Conservation (phyloP, 2,797 vertebrate species). For the Neosilurus mollespiculum region DNA sequence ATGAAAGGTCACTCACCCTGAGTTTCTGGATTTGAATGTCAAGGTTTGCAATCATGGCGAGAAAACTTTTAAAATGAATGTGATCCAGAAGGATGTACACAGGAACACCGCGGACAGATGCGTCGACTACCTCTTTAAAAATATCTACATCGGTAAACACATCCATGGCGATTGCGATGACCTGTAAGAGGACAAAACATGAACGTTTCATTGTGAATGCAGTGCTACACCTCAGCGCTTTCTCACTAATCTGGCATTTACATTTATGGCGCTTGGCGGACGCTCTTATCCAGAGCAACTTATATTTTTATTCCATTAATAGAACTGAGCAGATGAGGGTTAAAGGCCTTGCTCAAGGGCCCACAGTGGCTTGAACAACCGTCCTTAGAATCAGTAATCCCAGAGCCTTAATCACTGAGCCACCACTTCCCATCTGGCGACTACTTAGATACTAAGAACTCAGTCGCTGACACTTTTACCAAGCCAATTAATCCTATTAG, state of each 20-base stretch:
- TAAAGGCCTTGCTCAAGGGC: no score
- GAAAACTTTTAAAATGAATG: slow-evolving; percentile 82
- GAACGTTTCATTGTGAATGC: not conserved
- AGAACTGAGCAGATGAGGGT: no score
- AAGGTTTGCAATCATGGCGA: slow-evolving; percentile 88
- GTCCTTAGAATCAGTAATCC: no score
- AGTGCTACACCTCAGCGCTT: not conserved
- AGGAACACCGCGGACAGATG: slow-evolving; percentile 83
- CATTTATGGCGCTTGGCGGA: no score
- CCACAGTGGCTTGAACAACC: no score
- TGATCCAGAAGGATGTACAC: slow-evolving; percentile 92
- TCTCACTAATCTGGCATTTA: not conserved
- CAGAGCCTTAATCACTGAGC: no score
- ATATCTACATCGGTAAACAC: slow-evolving; percentile 94
- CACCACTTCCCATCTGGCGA: no score
- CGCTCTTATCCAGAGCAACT: no score
- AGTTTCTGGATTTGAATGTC: slow-evolving; percentile 88
- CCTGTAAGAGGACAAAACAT: slow-evolving; percentile 71
- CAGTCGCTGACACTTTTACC: no score
- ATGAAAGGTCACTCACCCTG: slow-evolving; percentile 76
- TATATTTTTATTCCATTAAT: no score
- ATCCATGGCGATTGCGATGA: slow-evolving; percentile 94
- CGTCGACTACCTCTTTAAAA: slow-evolving; percentile 91
- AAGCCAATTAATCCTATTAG: no score
- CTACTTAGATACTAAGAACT: no score